Evolutionary conservation across 2,113 vertebrate genomes (phyloP).

Genomic region (Tor tambroides): DNA sequence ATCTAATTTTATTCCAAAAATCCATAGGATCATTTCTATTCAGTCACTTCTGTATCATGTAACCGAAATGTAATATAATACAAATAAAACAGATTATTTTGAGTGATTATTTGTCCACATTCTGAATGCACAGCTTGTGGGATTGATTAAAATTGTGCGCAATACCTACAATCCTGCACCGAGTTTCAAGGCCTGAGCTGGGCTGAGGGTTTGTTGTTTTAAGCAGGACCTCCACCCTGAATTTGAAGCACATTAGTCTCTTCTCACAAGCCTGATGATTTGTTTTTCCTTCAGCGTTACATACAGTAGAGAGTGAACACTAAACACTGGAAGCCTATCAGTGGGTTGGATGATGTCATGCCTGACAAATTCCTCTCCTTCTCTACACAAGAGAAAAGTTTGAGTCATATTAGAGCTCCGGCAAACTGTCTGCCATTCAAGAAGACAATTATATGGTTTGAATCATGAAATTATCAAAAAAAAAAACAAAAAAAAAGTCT

Average conservation of each 20-base stretch:
- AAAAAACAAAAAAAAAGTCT: not conserved
- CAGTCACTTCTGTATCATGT: not conserved
- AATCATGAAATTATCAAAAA: slow-evolving; percentile 11
- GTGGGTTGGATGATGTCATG: slow-evolving; percentile 33
- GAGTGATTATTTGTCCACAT: not conserved
- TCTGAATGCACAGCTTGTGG: not conserved
- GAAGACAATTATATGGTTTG: slow-evolving; percentile 4
- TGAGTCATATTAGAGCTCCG: slow-evolving; percentile 25
- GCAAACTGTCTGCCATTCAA: not conserved
- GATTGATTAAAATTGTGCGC: not conserved
- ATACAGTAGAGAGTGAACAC: slow-evolving; percentile 16
- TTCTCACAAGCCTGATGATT: slow-evolving; percentile 10
- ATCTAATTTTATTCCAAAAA: not conserved
- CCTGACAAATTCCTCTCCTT: slow-evolving; percentile 34
- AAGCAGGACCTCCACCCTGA: slow-evolving; percentile 40
- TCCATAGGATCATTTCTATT: not conserved
- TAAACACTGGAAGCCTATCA: slow-evolving; percentile 43
- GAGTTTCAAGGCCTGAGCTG: not conserved
- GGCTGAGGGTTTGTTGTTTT: slow-evolving; percentile 19
- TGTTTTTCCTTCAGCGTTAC: slow-evolving; percentile 22
- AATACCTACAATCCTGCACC: not conserved
- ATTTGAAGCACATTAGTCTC: slow-evolving; percentile 19
- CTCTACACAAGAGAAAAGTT: slow-evolving; percentile 7
- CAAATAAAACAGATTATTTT: not conserved
- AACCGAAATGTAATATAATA: not conserved